Base-by-base conservation (phyloP, 2,113 vertebrate genomes). In the Chloropsis cyanopogon region DNA sequence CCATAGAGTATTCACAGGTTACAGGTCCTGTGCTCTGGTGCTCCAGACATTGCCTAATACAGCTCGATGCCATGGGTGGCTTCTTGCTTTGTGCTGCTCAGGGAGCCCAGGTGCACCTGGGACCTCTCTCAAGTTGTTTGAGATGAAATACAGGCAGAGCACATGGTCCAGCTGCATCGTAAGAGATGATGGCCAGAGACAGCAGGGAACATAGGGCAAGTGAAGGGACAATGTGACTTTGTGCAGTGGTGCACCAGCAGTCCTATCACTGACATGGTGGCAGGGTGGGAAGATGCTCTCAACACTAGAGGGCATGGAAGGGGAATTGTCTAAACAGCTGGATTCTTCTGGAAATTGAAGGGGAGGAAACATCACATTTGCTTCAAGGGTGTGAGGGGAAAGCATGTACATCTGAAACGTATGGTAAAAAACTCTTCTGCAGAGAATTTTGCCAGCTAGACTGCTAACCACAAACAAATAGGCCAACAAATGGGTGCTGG, bases 391-490 rank as follows among this genome's bases (percentile, higher is more conserved):
- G 50, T 22, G 84, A 77, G 35, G 37, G 44, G 20, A n/a, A 83
- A 64, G 39, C 0, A 1, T 7, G 6, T 31, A 31, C 10, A 1
- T 64, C 33, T 54, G 25, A 31, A 50, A 64, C 1, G 5, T 33
- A 44, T 68, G 53, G 22, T 61, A 46, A 84, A 83, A 82, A 42
- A 53, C 11, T 61, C 41, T 56, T 39, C 75, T 82, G 83, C 68
- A 80, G 59, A 82, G 54, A 65, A 54, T 19, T 77, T 25, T 19
- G 14, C 41, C 56, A 39, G 91, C 56, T 42, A 29, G 49, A 9
- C 33, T 61, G 41, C 24, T 61, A 81, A 83, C 77, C 60, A 69
- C 86, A 84, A 61, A 28, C 28, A 95, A 75, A 66, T 5, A 72
- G 41, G 73, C 61, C 83, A 65, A 13, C 44, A 69, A 54, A 23